Percentiles rank a stretch among this genome's conserved stretches.
phyloP scores from a whole-genome alignment of 1,140 invertebrate species.

The Scaptomyza graminum region DNA sequence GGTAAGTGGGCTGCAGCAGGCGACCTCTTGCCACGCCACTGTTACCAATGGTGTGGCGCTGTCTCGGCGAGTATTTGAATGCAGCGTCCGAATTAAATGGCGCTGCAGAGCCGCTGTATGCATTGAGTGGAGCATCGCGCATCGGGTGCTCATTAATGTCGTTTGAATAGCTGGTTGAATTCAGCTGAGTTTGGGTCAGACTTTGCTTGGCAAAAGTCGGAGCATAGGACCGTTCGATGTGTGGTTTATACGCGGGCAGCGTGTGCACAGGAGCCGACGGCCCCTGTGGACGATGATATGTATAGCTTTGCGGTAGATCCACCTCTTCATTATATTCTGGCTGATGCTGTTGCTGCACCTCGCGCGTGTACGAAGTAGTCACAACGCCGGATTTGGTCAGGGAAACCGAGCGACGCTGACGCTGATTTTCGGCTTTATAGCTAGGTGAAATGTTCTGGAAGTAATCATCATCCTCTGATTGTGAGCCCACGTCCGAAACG shows the following conservation, averaged over 20 bases:
- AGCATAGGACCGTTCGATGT: conserved; percentile 32
- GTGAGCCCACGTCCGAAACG: conserved; percentile 64
- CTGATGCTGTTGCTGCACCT: conserved; percentile 27
- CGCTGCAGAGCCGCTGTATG: conserved; percentile 48
- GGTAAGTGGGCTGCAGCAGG: conserved; percentile 47
- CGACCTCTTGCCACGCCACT: conserved; percentile 35
- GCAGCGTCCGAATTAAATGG: conserved; percentile 30
- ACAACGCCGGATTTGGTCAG: conserved; percentile 68
- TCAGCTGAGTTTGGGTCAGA: conserved; percentile 54
- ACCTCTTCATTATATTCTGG: conserved; percentile 20
- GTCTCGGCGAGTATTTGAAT: conserved; percentile 2
- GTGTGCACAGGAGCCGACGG: conserved; percentile 7
- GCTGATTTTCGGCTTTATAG: conserved; percentile 10
- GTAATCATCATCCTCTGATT: conserved; percentile 69
- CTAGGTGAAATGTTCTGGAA: conserved; percentile 23
- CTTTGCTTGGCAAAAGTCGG: conserved; percentile 30
- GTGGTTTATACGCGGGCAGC: conserved; percentile 39
- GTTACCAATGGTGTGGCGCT: conserved; percentile 22
- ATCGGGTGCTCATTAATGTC: conserved; percentile 16
- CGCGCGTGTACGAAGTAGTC: conserved; percentile 70
- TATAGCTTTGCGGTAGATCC: conserved; percentile 50
- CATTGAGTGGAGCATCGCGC: conserved; percentile 27
- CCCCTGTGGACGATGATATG: conserved; percentile 50
- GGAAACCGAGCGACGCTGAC: conserved; percentile 54
- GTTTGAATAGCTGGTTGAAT: conserved; percentile 60